phyloP scores from a whole-genome alignment of 1,140 invertebrate genomes.

The Macrobrachium nipponense region DNA sequence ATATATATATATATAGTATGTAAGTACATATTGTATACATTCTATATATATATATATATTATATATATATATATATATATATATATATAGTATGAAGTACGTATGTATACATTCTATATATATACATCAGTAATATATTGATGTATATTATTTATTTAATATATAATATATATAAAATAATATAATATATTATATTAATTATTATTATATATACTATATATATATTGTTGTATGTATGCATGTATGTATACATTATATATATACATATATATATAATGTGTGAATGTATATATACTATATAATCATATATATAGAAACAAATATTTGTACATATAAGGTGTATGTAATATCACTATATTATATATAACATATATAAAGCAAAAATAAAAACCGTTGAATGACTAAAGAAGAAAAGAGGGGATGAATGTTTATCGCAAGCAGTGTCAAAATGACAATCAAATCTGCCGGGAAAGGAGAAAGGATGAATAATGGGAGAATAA shows the following conservation, averaged over 20 bases:
- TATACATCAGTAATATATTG: constrained; percentile 1
- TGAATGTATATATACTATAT: constrained; percentile 19
- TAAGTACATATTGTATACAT: no score
- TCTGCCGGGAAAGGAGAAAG: no score
- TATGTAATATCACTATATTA: constrained; percentile 7
- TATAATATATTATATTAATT: constrained; percentile 22
- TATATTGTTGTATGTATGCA: no score
- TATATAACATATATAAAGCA: background rate
- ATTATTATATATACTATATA: background rate
- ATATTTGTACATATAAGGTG: no score
- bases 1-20: no score
- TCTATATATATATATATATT: constrained; percentile 20
- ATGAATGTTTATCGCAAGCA: no score
- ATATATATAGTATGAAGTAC: no score
- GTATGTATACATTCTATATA: background rate
- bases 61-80: constrained; percentile 5
- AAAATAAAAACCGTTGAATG: no score
- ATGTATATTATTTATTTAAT: constrained; percentile 5
- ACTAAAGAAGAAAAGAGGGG: no score
- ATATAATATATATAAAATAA: background rate
- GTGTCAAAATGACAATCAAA: no score
- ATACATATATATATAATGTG: constrained; percentile 2
- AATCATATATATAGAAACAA: background rate
- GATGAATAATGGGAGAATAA: no score
- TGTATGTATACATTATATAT: background rate